Evolutionary conservation across 2,888 invertebrate species (phyloP), one percentile per base, ranked within the genome.

Genomic region (Orthosia incerta): DNA sequence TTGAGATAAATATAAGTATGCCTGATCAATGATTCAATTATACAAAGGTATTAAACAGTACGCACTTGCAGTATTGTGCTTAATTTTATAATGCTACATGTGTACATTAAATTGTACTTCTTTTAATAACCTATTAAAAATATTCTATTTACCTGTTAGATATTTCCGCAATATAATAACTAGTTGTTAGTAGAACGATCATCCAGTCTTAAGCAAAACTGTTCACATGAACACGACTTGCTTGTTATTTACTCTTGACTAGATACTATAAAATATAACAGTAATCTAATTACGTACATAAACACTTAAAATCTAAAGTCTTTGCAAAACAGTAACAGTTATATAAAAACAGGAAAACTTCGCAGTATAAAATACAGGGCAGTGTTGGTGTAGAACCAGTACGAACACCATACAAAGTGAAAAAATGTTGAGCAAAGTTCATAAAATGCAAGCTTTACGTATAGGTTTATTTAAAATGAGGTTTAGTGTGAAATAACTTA

Each of bases 201-300:
- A 79, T 83, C 83, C 87, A 85, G 84, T 85, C 82, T 79, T 71
- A 76, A 82, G 74, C 82, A 79, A 80, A 73, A 51, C 59, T 76
- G 66, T 69, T 73, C 73, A 55, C 66, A 62, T 62, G 65, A 83
- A 80, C 76, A 65, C 66, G 57, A 62, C 57, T 71, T 74, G 79
- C 76, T 72, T 72, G 74, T 79, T 72, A 70, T 72, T 77, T 71
- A 71, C 57, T 67, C 66, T 81, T 87, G 86, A 86, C 86, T 86
- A 86, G 86, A 81, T 74, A 75, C 78, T 78, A 79, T 80, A 78
- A 75, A 80, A 72, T 73, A 75, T 77, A 78, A 65, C 69, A 76
- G 12, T 68, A 74, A 70, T 74, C 60, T 79, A 79, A 65, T 76
- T 74, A 76, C 80, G 70, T 81, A 84, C 31, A 67, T 68, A 73